Evolutionary conservation across 23 tunicate species (phyloP).

Genomic region (Phallusia fumigata): DNA sequence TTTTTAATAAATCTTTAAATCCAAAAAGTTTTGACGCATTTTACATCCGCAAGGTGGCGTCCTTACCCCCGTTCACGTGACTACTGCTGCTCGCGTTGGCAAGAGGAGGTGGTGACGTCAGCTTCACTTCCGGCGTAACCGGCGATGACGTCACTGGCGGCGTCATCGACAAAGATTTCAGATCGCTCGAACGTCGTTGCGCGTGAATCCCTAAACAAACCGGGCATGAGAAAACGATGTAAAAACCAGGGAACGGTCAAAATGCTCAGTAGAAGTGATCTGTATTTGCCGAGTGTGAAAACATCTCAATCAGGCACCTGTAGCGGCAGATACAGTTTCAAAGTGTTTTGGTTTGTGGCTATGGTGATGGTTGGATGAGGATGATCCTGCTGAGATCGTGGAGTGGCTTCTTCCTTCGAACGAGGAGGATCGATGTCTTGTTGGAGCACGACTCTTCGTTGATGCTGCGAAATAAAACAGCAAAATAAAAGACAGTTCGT

Average conservation of each 20-base stretch:
- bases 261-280: too few relatives aligned
- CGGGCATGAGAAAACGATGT: too few relatives aligned
- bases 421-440: background rate
- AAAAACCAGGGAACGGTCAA: too few relatives aligned
- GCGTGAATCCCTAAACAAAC: background rate
- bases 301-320: background rate
- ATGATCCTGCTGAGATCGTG: background rate
- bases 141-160: background rate
- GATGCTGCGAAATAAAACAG: background rate
- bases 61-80: background rate
- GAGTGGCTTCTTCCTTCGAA: background rate
- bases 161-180: background rate
- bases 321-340: background rate
- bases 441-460: constrained; percentile 18
- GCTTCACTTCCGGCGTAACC: background rate
- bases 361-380: background rate
- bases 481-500: too few relatives aligned
- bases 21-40: too few relatives aligned
- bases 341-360: background rate
- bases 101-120: constrained; percentile 8
- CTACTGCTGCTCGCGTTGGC: background rate
- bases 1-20: too few relatives aligned
- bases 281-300: too few relatives aligned
- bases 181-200: constrained; percentile 7
- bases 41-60: background rate